A percentile compares a stretch with the other conserved stretches of the same genome.
Conservation (phyloP, 2,888 invertebrate species). For the Dryobota labecula region DNA sequence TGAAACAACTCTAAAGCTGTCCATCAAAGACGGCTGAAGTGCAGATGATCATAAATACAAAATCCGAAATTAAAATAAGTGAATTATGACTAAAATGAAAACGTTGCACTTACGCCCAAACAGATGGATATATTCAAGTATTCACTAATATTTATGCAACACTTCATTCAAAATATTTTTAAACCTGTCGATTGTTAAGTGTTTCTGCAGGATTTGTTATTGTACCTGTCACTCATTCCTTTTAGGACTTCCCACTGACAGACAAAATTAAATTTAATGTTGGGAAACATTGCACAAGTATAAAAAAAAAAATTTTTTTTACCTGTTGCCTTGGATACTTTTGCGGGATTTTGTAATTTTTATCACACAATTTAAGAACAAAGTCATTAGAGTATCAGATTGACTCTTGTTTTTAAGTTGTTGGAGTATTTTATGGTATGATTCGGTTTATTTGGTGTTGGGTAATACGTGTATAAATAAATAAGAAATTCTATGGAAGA, state of each 20-base stretch:
- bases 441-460: too few relatives aligned
- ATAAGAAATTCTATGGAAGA: too few relatives aligned
- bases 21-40: constrained; percentile 15
- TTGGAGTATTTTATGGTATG: too few relatives aligned
- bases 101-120: constrained; percentile 35
- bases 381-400: too few relatives aligned
- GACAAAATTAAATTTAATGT: too few relatives aligned
- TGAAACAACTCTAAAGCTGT: not conserved
- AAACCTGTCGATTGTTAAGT: constrained; percentile 45
- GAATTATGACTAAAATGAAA: constrained; percentile 38
- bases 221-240: constrained; percentile 41
- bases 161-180: constrained; percentile 51
- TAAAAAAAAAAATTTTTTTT: too few relatives aligned
- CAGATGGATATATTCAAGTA: constrained; percentile 26
- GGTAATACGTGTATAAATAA: too few relatives aligned
- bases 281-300: too few relatives aligned
- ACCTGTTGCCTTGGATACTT: too few relatives aligned
- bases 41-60: constrained; percentile 23
- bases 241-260: constrained; percentile 22
- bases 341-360: too few relatives aligned
- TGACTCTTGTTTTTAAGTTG: too few relatives aligned
- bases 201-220: constrained; percentile 65
- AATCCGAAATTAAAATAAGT: constrained; percentile 33
- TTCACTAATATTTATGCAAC: constrained; percentile 45
- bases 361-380: too few relatives aligned